Evolutionary conservation across 2,888 invertebrate species (phyloP).

Genomic region (Cactoblastis cactorum): DNA sequence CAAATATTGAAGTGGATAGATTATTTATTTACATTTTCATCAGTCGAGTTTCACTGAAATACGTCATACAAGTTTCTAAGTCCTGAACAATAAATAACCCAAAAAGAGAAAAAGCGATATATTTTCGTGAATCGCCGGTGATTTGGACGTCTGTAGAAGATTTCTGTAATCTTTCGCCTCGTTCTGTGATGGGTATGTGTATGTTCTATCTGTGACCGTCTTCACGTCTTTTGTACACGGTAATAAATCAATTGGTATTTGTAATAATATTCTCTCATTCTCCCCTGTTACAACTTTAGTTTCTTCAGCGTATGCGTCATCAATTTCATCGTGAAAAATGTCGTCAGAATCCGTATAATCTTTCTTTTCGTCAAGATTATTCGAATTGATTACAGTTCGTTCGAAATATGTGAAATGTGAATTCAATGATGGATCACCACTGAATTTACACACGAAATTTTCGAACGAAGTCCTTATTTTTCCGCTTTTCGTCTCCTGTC

Average conservation of each 20-base stretch:
- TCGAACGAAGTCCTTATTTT: constrained; percentile 85
- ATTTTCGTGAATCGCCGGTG: constrained; percentile 29
- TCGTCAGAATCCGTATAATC: constrained; percentile 59
- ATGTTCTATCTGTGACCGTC: constrained; percentile 79
- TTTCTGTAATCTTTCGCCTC: constrained; percentile 76
- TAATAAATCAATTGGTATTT: constrained; percentile 77
- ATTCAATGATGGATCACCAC: constrained; percentile 57
- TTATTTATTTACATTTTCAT: neutral
- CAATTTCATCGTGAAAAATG: constrained; percentile 62
- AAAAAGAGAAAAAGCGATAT: constrained; percentile 30
- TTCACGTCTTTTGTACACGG: constrained; percentile 82
- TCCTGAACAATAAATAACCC: constrained; percentile 25
- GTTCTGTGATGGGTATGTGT: constrained; percentile 78
- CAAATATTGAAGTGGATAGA: too few species aligned
- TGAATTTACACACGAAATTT: constrained; percentile 85
- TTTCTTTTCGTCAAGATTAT: constrained; percentile 62
- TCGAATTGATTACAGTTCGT: constrained; percentile 55
- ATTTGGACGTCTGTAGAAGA: constrained; percentile 52
- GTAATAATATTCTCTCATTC: constrained; percentile 71
- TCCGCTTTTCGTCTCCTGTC: constrained; percentile 86
- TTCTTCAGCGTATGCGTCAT: constrained; percentile 61
- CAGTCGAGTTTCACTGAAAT: neutral
- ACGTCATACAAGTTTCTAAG: constrained; percentile 20
- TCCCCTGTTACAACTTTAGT: constrained; percentile 55
- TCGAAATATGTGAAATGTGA: constrained; percentile 68